Evolutionary conservation across 2,113 vertebrate genomes (phyloP), one percentile per base, ranked within the genome.

Genomic region (Stegastes partitus): DNA sequence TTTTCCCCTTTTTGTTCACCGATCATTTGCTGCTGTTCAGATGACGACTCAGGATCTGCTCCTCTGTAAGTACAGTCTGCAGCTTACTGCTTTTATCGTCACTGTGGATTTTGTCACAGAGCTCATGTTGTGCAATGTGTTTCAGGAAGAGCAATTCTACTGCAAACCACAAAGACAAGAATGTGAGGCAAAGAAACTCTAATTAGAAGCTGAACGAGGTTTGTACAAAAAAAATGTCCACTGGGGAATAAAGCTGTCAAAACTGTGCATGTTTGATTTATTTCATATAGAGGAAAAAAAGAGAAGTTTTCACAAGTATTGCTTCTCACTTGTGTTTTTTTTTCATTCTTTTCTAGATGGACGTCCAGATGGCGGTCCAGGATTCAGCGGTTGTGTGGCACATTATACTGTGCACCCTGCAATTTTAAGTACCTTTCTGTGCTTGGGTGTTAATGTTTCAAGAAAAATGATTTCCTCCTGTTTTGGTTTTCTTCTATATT

Each of bases 11-110:
- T 58, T 51, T 15, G 14, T 65, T 57, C 53, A 21, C 45, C 72
- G 39, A 31, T 1, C 2, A 34, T 23, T 45, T 11, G 6, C 79
- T 93, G 47, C 67, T 69, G 72, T 74, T 10, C 89, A 99, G 98
- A 99, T 70, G 98, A 99, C 0, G 97, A 98, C 89, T 94, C 95
- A 86, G 98, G 97, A 50, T 93, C 97, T 16, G 96, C 97, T 39
- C 98, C 98, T 0, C 92, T 99, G 98, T 99, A 91, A 99, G 98
- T 99, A 83, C 16, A 37, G 5, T 26, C 4, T 10, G 14, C 16
- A 8, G 0, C 16, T 57, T 9, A 4, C 0, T 1, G 12, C 18
- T 57, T 44, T 57, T 1, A 2, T 21, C 12, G 8, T 53, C 23
- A 1, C 25, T 8, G 0, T 42, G 11, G 9, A 2, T 9, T 11